These are phyloP conservation scores for Amphimallon solstitiale DNA, from an alignment of 2,888 invertebrate genomes.

Conservation along the genomic window DNA sequence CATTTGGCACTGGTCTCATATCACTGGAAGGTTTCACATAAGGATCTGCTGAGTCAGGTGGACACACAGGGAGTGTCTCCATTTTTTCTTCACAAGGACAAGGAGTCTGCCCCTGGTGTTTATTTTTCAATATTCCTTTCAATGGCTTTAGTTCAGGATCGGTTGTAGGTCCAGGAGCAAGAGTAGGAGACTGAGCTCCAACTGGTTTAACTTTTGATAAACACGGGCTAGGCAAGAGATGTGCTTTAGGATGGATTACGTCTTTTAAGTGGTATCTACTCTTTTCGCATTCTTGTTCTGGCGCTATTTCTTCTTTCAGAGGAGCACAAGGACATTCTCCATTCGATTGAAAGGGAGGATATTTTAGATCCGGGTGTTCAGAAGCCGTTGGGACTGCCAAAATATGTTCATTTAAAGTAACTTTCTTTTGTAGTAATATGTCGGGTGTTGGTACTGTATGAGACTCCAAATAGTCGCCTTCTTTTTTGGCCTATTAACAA, in stretches of 20 bases:
- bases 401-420: constrained; percentile 47
- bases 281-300: constrained; percentile 39
- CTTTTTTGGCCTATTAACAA: constrained; percentile 42
- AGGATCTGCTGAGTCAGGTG: constrained; percentile 37
- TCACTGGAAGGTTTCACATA: constrained; percentile 24
- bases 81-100: constrained; percentile 43
- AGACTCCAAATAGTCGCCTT: constrained; percentile 48
- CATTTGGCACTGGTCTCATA: constrained; percentile 38
- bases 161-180: not conserved
- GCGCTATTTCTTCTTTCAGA: not conserved
- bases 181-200: not conserved
- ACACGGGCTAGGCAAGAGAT: not conserved
- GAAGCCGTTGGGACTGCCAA: constrained; percentile 49
- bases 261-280: constrained; percentile 42
- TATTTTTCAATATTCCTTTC: constrained; percentile 44
- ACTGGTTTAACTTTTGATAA: not conserved
- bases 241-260: constrained; percentile 27
- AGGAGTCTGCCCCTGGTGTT: constrained; percentile 1
- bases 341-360: constrained; percentile 45
- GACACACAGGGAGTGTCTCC: constrained; percentile 11
- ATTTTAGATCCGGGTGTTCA: constrained; percentile 50
- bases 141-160: constrained; percentile 24
- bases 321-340: constrained; percentile 23
- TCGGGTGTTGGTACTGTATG: constrained; percentile 53
- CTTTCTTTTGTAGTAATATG: constrained; percentile 43